Evolutionary conservation across 1,140 invertebrate genomes (phyloP).

Genomic region (Eumeta japonica): DNA sequence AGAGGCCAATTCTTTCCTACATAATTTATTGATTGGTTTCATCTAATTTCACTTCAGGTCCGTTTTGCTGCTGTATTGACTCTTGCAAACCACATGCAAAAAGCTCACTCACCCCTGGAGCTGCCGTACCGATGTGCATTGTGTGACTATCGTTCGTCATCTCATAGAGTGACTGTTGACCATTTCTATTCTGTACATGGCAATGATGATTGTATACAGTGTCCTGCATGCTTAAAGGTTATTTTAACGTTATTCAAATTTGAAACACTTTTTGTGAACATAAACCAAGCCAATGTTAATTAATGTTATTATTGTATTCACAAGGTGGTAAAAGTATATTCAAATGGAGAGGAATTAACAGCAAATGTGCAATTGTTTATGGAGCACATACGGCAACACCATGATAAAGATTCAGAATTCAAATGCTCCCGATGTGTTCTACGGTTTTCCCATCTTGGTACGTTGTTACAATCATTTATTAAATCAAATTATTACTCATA

Average conservation of each 20-base stretch:
- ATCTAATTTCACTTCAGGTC: too few species aligned
- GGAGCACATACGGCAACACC: conserved; percentile 56
- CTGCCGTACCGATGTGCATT: conserved; percentile 76
- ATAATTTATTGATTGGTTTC: too few species aligned
- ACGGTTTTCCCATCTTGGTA: conserved; percentile 70
- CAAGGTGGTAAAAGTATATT: conserved; percentile 50
- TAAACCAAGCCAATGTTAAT: too few species aligned
- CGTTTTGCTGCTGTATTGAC: conserved; percentile 61
- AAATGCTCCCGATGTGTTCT: conserved; percentile 68
- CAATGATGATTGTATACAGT: conserved; percentile 63
- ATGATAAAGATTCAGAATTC: conserved; percentile 61
- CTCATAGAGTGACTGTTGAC: conserved; percentile 70
- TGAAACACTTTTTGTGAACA: too few species aligned
- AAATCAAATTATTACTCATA: too few species aligned
- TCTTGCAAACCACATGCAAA: conserved; percentile 73
- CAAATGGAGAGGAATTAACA: conserved; percentile 47
- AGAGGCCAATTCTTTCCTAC: too few species aligned
- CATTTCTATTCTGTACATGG: conserved; percentile 70
- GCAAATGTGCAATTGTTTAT: conserved; percentile 56
- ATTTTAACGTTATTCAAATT: conserved; percentile 16
- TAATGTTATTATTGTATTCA: too few species aligned
- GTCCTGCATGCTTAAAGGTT: conserved; percentile 73
- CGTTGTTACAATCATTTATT: conserved; percentile 9
- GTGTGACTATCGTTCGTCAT: conserved; percentile 72
- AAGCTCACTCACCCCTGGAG: conserved; percentile 72